phyloP scores from a whole-genome alignment of 2,888 invertebrate species.

The Stenoptilia bipunctidactyla region DNA sequence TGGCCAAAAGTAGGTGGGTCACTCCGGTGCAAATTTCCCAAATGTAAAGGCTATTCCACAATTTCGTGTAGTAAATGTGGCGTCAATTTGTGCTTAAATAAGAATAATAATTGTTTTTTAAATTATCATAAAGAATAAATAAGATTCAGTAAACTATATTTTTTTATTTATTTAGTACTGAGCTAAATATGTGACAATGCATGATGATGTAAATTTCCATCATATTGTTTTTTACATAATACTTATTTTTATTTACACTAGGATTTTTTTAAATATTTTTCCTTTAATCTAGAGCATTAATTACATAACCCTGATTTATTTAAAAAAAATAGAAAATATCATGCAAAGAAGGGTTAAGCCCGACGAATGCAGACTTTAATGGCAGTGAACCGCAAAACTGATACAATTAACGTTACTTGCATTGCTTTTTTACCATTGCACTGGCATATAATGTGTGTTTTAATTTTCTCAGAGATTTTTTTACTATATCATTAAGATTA shows the following conservation, averaged over 20 bases:
- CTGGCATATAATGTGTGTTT: too few species aligned
- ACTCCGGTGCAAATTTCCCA: constrained; percentile 30
- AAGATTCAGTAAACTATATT: constrained; percentile 10
- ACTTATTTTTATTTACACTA: constrained; percentile 17
- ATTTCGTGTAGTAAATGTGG: constrained; percentile 28
- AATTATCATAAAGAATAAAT: constrained; percentile 26
- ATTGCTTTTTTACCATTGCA: too few species aligned
- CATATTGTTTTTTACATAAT: constrained; percentile 20
- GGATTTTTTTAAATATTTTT: constrained; percentile 23
- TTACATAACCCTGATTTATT: constrained; percentile 24
- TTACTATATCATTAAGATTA: too few species aligned
- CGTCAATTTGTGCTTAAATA: constrained; percentile 26
- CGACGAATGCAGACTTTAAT: too few species aligned
- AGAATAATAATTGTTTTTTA: constrained; percentile 26
- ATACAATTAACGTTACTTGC: too few species aligned
- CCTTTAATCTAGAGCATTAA: constrained; percentile 24
- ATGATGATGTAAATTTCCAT: constrained; percentile 22
- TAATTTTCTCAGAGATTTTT: too few species aligned
- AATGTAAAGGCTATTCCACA: constrained; percentile 33
- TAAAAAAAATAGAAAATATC: constrained; percentile 20
- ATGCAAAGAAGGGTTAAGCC: constrained; percentile 20
- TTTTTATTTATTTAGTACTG: constrained; percentile 21
- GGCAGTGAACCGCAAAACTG: too few species aligned
- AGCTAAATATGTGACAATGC: constrained; percentile 19
- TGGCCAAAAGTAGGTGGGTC: constrained; percentile 31